Base-by-base conservation (phyloP, 1,140 invertebrate genomes). In the Spodoptera frugiperda region DNA sequence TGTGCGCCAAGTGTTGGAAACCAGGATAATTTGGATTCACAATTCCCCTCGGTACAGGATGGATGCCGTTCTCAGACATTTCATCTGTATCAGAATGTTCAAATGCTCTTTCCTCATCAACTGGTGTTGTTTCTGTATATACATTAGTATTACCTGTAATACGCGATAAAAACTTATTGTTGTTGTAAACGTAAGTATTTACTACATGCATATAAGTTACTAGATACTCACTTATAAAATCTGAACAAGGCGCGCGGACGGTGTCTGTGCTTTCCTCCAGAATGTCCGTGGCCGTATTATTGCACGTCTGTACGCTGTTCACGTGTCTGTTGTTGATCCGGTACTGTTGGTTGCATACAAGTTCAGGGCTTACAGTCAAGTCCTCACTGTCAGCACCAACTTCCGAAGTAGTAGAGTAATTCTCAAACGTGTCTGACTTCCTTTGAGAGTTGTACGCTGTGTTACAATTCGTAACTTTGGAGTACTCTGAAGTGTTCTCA, bases 21-120 rank as follows among this genome's bases (percentile, higher is more conserved):
- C 97, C 96, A 9, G 96, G 96, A 90, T 97, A 97, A 89, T 97
- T 97, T 9, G 96, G 97, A 91, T 97, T 97, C 79, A 97, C 96
- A 75, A 97, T 97, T 54, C 96, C 96, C 78, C 96, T 94, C n/a
- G 94, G 93, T 63, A 94, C 84, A 57, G 85, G 83, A 78, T 89
- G 89, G 49, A 87, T 65, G 72, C 82, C 87, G 73, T 93, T 91
- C 78, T 93, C 89, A 81, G 89, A 94, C 87, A 94, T 94, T 76
- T 94, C 93, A 90, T 94, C 91, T 75, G 92, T 88, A 75, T 92
- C 90, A n/a, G 93, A 91, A 74, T 88, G 84, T 48, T 90, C 90
- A 78, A 93, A 92, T 33, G 86, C 81, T 74, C 77, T 80, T 75
- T 92, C 91, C 51, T 93, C 93, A 73, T 92, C 87, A 78, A 84